Conservation (phyloP, 2,797 vertebrate species). For the Podarcis lilfordi region DNA sequence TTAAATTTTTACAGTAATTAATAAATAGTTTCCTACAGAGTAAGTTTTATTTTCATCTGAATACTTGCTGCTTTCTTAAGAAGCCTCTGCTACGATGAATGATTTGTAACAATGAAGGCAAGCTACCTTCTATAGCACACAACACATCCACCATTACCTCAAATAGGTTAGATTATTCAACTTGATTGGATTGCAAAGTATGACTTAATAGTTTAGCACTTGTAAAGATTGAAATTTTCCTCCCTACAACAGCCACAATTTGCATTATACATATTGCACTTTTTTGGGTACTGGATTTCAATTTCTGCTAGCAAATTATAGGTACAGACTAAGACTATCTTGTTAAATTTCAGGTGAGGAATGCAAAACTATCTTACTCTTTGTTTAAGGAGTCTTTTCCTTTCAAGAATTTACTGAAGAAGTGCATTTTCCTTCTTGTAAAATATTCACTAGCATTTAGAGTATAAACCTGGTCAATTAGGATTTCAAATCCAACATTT, state of each 20-base stretch:
- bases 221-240: constrained; percentile 70
- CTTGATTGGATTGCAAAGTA: constrained; percentile 59
- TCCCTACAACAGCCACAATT: constrained; percentile 60
- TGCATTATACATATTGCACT: constrained; percentile 80
- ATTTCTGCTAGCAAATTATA: constrained; percentile 62
- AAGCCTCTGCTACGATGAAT: constrained; percentile 59
- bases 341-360: constrained; percentile 39
- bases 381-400: neutral
- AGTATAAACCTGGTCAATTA: constrained; percentile 57
- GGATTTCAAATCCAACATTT: constrained; percentile 58
- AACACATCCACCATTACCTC: constrained; percentile 58
- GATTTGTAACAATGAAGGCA: constrained; percentile 72
- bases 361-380: neutral
- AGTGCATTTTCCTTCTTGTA: constrained; percentile 64
- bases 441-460: constrained; percentile 65
- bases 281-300: constrained; percentile 71
- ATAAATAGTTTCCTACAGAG: constrained; percentile 54
- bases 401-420: constrained; percentile 34
- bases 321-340: constrained; percentile 61
- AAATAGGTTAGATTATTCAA: constrained; percentile 65
- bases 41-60: constrained; percentile 59
- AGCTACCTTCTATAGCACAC: constrained; percentile 62
- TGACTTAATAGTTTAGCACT: constrained; percentile 47
- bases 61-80: constrained; percentile 70
- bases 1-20: constrained; percentile 56